Base-by-base conservation (phyloP, 2,888 invertebrate species). In the Netelia fuscicornis region DNA sequence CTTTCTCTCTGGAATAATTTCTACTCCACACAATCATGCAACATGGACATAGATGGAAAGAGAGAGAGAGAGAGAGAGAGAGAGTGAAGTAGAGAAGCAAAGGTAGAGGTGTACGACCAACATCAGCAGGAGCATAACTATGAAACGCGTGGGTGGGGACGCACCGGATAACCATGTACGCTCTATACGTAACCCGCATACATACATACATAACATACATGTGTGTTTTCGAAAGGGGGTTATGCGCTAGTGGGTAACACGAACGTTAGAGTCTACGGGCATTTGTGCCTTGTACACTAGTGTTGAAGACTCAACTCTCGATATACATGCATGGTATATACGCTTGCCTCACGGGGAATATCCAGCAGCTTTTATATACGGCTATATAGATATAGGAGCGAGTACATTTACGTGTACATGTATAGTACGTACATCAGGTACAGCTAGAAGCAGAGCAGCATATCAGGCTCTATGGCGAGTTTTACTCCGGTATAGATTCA, bases 1-100 rank as follows among this genome's bases (percentile, higher is more conserved):
- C 52, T 44, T 20, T 75, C 74, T 75, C 67, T 60, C 67, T 30
- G 74, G 68, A 81, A 86, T 77, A 83, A 83, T 83, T 81, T 83
- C 81, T 65, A 77, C 81, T 80, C 85, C 56, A 62, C 71, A 77
- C 79, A 70, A 62, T 70, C 54, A 17, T 74, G 13, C 64, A 20
- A 77, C 54, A 74, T 80, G 81, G 67, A 60, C 60, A 72, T 37
- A 25, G 23, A 62, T 60, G 71, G 60, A 78, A 60, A 64, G 8
- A 54, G 64, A 23, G 56, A 65, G 64, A 80, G 67, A 71, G 71
- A 60, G n/a, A n/a, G 8, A n/a, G 64, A 30, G 25, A 64, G 67
- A 65, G 20, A 72, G 9, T 1, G 65, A 56, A 23, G 25, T 20
- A 44, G n/a, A 44, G 42, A 25, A 10, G 65, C 25, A 79, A 60